A percentile compares a stretch with the other conserved stretches of the same genome.
Conservation (phyloP, 2,888 invertebrate species). For the Capitulum mitella region DNA sequence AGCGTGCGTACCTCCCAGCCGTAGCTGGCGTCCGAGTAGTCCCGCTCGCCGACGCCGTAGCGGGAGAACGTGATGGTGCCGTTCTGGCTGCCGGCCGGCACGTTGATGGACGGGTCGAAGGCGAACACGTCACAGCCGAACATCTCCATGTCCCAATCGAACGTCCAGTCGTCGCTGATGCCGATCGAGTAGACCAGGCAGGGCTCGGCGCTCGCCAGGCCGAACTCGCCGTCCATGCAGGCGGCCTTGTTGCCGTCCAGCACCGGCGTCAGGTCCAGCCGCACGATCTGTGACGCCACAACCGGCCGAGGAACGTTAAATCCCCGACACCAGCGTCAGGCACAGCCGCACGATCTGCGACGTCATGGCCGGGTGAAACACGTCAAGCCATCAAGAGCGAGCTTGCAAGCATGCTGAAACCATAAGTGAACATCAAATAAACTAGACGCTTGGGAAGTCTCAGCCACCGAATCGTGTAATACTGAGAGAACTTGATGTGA, state of each 20-base stretch:
- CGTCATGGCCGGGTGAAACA: no score
- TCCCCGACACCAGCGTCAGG: no score
- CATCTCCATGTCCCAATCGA: conserved; percentile 28
- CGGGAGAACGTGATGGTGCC: conserved; percentile 38
- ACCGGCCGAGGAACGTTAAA: no score
- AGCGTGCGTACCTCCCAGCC: conserved; percentile 40
- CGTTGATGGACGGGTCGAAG: conserved; percentile 30
- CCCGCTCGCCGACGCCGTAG: conserved; percentile 1
- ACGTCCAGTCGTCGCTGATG: conserved; percentile 29
- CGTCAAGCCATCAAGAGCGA: no score
- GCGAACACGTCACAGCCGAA: conserved; percentile 29
- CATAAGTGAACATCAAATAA: no score
- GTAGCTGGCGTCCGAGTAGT: background rate
- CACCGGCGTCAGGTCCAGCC: background rate
- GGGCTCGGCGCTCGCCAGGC: background rate
- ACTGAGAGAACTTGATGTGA: no score
- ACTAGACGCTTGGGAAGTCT: no score
- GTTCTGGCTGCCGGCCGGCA: background rate
- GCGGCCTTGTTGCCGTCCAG: conserved; percentile 11
- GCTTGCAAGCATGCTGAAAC: no score
- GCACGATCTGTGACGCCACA: background rate
- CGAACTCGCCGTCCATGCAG: background rate
- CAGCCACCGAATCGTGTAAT: no score
- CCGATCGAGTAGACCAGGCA: conserved; percentile 31
- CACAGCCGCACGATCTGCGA: no score